Evolutionary conservation across 2,113 vertebrate species (phyloP), one percentile per base, ranked within the genome.

Genomic region (Antennarius striatus): DNA sequence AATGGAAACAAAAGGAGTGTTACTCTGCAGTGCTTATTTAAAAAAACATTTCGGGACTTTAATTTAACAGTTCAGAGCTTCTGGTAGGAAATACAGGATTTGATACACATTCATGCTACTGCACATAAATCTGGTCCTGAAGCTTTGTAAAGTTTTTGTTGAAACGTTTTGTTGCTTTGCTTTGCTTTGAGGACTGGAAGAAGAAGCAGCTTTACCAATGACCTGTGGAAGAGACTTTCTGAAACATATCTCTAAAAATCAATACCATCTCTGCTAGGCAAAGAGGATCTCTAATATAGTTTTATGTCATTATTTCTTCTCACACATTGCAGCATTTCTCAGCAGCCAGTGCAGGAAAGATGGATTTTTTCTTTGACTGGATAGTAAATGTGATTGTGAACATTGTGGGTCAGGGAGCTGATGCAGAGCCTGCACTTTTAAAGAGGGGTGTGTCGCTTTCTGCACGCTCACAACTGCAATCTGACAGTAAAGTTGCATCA

Each of bases 171-270:
- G 4, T 63, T 62, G 80, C 84, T 86, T 63, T 66, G 69, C 81
- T 4, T 63, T 62, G 80, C 84, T 86, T 63, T 66, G 69, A 88
- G 68, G 71, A 63, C 67, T 71, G 73, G 30, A 49, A 56, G 70
- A 76, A 84, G 73, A 86, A 62, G 63, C 43, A 70, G 76, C 83
- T 86, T 87, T 82, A 90, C 77, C 78, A 84, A 63, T 63, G 82
- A 7, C 32, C 32, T 7, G 32, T 36, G 32, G 32, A 36, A 36
- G 80, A 90, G 62, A 79, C 68, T 85, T 78, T 85, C 69, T 85
- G 83, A 90, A 90, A 89, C 77, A 80, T 88, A 84, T 85, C 72
- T 84, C 75, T 58, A 77, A 87, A 92, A 92, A 93, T 92, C 92
- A 90, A 93, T 93, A 91, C 67, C 75, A 67, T 56, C 85, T 85